Conservation (phyloP, 2,113 vertebrate species). For the Cyrtonyx montezumae region DNA sequence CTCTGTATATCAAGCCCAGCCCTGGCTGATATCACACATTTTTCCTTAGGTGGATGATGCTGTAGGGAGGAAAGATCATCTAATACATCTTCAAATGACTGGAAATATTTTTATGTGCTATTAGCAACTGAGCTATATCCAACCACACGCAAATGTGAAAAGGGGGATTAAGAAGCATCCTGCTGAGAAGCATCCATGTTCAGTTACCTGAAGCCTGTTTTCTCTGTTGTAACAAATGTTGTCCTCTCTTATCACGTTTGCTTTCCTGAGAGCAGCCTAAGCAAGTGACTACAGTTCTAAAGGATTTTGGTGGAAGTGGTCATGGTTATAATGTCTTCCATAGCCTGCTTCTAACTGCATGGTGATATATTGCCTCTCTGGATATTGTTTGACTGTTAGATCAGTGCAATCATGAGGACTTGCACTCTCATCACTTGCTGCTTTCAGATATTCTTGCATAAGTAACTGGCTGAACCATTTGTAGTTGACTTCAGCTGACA, state of each 20-base stretch:
- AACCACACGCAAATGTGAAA: neutral
- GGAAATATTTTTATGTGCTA: neutral
- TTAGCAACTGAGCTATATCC: neutral
- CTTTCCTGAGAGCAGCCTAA: neutral
- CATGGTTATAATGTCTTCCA: neutral
- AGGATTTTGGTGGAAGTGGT: neutral
- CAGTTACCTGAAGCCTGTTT: neutral
- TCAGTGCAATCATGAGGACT: neutral
- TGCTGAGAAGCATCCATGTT: neutral
- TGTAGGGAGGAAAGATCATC: neutral
- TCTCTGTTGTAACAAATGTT: neutral
- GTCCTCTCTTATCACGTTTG: neutral
- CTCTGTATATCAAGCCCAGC: rapidly evolving
- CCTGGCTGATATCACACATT: neutral
- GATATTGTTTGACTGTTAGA: neutral
- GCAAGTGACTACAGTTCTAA: neutral
- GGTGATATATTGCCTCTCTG: neutral
- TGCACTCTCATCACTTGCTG: neutral
- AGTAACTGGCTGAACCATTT: neutral
- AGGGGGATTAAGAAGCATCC: neutral
- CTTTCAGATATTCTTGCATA: neutral
- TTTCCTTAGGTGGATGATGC: neutral
- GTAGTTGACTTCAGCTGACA: neutral
- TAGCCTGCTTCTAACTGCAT: neutral
- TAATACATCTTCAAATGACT: neutral